phyloP scores from a whole-genome alignment of 2,888 invertebrate species.

The Chymomyza procnemis region DNA sequence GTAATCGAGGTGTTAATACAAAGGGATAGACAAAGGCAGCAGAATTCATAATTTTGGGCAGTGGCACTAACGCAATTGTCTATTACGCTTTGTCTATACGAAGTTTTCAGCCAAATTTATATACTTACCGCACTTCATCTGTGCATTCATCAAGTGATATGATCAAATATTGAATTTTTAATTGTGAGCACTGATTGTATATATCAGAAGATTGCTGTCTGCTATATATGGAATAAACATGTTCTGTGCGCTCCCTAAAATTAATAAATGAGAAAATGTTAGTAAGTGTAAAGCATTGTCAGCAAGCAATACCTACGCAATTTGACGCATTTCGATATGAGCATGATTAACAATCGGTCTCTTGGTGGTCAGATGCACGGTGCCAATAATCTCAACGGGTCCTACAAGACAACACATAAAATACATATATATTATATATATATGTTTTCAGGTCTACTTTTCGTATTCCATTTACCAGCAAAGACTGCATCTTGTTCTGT shows the following conservation, averaged over 20 bases:
- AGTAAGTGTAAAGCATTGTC: neutral
- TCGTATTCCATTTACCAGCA: slow-evolving; percentile 78
- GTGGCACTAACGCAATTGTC: no score
- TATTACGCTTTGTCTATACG: no score
- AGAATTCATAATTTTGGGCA: no score
- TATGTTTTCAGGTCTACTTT: no score
- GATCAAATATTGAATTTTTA: slow-evolving; percentile 86
- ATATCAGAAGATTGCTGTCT: slow-evolving; percentile 85
- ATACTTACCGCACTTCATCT: slow-evolving; percentile 81
- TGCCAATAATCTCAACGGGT: slow-evolving; percentile 91
- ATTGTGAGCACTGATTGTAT: slow-evolving; percentile 83
- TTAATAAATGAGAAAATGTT: neutral
- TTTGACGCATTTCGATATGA: slow-evolving; percentile 89
- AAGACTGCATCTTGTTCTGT: slow-evolving; percentile 85
- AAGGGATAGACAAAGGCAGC: no score
- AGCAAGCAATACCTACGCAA: slow-evolving; percentile 81
- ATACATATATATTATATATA: neutral
- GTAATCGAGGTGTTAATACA: no score
- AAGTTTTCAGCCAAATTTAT: no score
- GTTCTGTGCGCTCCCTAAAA: slow-evolving; percentile 86
- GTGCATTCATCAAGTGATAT: slow-evolving; percentile 86
- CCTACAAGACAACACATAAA: slow-evolving; percentile 78
- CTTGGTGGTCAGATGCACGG: slow-evolving; percentile 86
- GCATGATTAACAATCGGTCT: slow-evolving; percentile 92
- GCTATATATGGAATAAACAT: slow-evolving; percentile 89